Conservation (phyloP, 2,797 vertebrate genomes). For the Podarcis lilfordi region DNA sequence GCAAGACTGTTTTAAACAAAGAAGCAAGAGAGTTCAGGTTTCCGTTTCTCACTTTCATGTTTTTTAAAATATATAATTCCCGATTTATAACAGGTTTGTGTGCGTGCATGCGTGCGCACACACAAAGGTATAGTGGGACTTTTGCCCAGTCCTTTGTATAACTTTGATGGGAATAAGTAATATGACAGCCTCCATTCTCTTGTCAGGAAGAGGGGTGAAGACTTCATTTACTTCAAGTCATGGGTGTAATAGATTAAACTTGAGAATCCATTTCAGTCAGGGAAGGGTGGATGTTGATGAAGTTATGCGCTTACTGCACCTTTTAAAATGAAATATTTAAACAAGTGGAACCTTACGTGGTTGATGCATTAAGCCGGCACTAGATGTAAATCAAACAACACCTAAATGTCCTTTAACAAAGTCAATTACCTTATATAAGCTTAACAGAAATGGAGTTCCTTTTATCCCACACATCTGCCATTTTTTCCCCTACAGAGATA, state of each 20-base stretch:
- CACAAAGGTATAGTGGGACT: constrained; percentile 18
- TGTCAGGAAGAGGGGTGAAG: constrained; percentile 50
- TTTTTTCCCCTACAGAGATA: constrained; percentile 51
- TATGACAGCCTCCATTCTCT: constrained; percentile 31
- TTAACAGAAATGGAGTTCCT: constrained; percentile 49
- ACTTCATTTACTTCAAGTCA: constrained; percentile 56
- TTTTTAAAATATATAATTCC: not conserved
- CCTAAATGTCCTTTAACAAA: constrained; percentile 78
- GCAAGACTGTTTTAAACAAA: constrained; percentile 10
- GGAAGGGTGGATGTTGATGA: constrained; percentile 59
- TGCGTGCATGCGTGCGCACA: not conserved
- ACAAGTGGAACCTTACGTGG: constrained; percentile 62
- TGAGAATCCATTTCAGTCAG: constrained; percentile 59
- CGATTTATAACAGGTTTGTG: not conserved
- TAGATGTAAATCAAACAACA: constrained; percentile 72
- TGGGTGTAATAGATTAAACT: constrained; percentile 46
- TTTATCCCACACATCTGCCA: constrained; percentile 49
- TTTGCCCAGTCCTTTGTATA: constrained; percentile 11
- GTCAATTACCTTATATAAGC: constrained; percentile 74
- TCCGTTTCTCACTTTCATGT: not conserved
- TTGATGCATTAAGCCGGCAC: constrained; percentile 69
- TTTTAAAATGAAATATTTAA: constrained; percentile 78
- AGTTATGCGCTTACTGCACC: constrained; percentile 61
- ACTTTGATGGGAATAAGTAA: constrained; percentile 43
- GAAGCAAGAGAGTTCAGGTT: not conserved